Evolutionary conservation across 1,140 invertebrate genomes (phyloP).

Genomic region (Aphelenchoides avenae): DNA sequence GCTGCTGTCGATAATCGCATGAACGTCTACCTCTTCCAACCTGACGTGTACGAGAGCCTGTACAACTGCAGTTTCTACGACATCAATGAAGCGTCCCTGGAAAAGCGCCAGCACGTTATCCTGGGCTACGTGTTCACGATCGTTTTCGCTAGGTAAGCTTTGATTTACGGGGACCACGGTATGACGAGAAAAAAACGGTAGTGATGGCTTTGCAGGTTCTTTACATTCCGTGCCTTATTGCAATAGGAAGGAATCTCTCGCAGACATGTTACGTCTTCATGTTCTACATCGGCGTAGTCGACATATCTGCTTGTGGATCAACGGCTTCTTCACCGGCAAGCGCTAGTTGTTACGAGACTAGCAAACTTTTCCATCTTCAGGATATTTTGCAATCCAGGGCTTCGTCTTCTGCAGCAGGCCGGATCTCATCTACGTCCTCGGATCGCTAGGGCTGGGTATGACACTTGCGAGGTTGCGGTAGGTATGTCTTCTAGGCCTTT

Average conservation of each 20-base stretch:
- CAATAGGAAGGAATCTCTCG: neutral
- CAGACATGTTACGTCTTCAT: neutral
- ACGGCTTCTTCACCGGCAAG: neutral
- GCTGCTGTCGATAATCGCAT: no score
- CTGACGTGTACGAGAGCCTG: no score
- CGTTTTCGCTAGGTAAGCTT: no score
- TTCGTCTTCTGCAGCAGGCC: slow-evolving; percentile 1
- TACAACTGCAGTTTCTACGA: no score
- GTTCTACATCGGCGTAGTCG: neutral
- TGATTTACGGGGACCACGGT: no score
- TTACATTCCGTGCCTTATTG: slow-evolving; percentile 5
- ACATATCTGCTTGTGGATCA: neutral
- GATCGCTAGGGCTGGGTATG: neutral
- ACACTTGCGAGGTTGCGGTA: no score
- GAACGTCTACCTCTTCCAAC: no score
- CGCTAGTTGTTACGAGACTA: neutral
- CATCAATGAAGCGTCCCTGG: no score
- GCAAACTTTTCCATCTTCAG: neutral
- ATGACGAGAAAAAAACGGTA: no score
- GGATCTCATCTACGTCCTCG: slow-evolving; percentile 3
- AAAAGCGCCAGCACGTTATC: no score
- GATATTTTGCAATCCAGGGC: slow-evolving; percentile 10
- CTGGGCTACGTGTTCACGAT: no score
- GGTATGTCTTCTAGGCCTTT: slow-evolving; percentile 7
- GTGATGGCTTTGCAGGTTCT: slow-evolving; percentile 1